Percentiles rank a stretch among this genome's conserved stretches.
These are phyloP conservation scores for Leucoraja erinaceus DNA, from an alignment of 2,113 vertebrate species.

Conservation along the genomic window DNA sequence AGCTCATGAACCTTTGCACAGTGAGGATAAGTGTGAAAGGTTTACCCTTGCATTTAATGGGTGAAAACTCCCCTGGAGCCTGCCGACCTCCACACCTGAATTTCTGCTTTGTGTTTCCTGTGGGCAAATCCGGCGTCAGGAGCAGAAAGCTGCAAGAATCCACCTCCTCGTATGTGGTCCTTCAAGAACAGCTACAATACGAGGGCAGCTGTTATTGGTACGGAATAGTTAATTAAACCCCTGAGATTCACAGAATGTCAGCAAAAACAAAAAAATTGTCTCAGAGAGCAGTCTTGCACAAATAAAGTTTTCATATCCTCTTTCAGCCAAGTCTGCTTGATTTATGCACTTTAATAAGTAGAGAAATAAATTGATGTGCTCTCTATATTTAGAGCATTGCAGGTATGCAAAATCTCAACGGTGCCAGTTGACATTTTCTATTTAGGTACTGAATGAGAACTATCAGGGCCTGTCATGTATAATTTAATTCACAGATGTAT, in stretches of 20 bases:
- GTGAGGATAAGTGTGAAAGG: not conserved
- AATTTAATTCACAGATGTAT: slow-evolving; percentile 43
- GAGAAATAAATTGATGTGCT: not conserved
- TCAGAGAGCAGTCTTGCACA: not conserved
- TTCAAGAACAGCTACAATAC: not conserved
- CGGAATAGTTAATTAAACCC: not conserved
- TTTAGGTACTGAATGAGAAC: slow-evolving; percentile 44
- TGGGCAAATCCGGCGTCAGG: not conserved
- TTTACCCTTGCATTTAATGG: not conserved
- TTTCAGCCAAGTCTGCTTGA: not conserved
- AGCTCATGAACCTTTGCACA: not conserved
- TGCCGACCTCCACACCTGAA: not conserved
- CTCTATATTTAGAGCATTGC: not conserved
- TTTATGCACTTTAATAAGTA: slow-evolving; percentile 15
- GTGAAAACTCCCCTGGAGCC: not conserved
- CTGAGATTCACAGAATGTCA: not conserved
- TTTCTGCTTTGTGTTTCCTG: not conserved
- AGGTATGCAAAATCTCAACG: not conserved
- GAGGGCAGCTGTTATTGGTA: not conserved
- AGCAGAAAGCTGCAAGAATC: not conserved
- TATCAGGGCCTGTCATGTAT: slow-evolving; percentile 44
- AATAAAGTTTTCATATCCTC: not conserved
- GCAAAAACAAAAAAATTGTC: not conserved
- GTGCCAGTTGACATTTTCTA: slow-evolving; percentile 35
- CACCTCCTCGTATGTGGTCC: not conserved